Evolutionary conservation across 1,140 invertebrate genomes (phyloP).

Genomic region (Olivierus martensii): DNA sequence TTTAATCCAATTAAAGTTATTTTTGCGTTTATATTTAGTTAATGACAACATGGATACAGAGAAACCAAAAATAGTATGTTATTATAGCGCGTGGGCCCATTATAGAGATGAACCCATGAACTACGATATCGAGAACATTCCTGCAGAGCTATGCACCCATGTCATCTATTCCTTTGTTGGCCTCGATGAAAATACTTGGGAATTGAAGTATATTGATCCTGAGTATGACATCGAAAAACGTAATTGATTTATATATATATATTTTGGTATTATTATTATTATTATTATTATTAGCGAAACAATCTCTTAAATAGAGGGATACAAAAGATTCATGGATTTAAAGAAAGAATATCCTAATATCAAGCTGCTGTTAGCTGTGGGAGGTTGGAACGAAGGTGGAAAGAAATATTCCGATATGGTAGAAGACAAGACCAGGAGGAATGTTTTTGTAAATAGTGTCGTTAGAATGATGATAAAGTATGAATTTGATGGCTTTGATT

Average conservation of each 20-base stretch:
- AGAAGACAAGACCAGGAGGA: slow-evolving; percentile 16
- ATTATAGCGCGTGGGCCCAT: slow-evolving; percentile 50
- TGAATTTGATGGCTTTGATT: slow-evolving; percentile 31
- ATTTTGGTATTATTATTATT: too few species aligned
- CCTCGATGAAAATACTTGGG: slow-evolving; percentile 58
- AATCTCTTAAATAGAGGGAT: slow-evolving; percentile 51
- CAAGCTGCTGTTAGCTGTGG: slow-evolving; percentile 64
- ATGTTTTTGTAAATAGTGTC: slow-evolving; percentile 26
- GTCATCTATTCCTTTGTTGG: slow-evolving; percentile 83
- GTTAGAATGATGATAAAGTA: slow-evolving; percentile 24
- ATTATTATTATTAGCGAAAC: too few species aligned
- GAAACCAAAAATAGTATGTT: slow-evolving; percentile 19
- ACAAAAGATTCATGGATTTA: slow-evolving; percentile 61
- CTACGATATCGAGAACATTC: slow-evolving; percentile 68
- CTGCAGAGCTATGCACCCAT: slow-evolving; percentile 67
- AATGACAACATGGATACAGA: neutral
- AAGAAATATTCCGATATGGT: slow-evolving; percentile 30
- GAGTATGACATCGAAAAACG: slow-evolving; percentile 33
- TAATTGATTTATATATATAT: neutral
- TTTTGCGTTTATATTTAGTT: too few species aligned
- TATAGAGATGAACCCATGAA: slow-evolving; percentile 62
- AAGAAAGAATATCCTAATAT: slow-evolving; percentile 53
- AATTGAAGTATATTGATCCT: slow-evolving; percentile 60
- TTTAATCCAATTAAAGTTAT: too few species aligned
- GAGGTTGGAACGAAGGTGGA: slow-evolving; percentile 31